Evolutionary conservation across 2,113 vertebrate species (phyloP).

Genomic region (Mandrillus leucophaeus): DNA sequence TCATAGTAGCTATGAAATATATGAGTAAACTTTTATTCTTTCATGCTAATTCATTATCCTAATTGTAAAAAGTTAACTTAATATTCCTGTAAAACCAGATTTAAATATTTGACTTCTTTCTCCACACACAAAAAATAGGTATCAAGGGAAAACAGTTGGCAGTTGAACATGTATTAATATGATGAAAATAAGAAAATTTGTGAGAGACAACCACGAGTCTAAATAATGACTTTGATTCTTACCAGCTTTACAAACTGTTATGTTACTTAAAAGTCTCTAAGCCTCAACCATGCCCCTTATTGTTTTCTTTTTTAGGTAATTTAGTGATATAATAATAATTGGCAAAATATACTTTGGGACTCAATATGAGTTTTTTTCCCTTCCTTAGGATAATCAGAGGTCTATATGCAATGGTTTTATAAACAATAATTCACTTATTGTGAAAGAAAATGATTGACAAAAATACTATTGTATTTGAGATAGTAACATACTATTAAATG

Average conservation of each 20-base stretch:
- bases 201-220: constrained; percentile 4
- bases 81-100: neutral
- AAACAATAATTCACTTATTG: neutral
- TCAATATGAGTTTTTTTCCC: neutral
- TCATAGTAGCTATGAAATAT: neutral
- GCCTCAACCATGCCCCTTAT: neutral
- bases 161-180: neutral
- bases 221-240: neutral
- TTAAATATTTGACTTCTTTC: neutral
- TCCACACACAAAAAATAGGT: neutral
- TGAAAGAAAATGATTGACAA: neutral
- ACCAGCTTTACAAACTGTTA: neutral
- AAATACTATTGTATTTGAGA: neutral
- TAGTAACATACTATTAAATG: neutral
- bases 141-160: neutral
- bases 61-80: neutral
- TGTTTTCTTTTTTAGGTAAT: neutral
- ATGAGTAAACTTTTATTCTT: neutral
- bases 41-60: neutral
- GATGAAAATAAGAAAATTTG: neutral
- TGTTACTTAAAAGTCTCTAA: neutral
- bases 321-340: neutral
- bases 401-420: neutral
- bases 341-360: neutral
- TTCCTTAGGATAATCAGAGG: neutral